Base-by-base conservation (phyloP, 2,888 invertebrate genomes). In the Heliconius aoede region DNA sequence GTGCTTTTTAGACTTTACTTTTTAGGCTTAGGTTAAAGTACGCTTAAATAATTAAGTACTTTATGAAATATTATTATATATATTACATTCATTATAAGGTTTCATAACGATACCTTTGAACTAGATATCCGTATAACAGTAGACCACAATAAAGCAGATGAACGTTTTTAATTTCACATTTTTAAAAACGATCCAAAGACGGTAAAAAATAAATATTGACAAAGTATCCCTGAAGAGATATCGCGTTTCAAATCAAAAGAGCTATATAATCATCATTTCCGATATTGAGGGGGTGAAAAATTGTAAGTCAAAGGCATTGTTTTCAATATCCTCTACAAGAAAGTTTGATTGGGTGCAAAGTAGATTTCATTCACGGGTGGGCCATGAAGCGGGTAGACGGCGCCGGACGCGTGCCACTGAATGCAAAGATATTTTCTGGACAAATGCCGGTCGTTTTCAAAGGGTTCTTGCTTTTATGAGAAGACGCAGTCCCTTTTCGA, bases 271-370 rank as follows among this genome's bases (percentile, higher is more conserved):
- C 88, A 82, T 83, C 85, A 85, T 89, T 91, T 91, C 32, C n/a
- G 69, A 32, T 84, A 72, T 30, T 30, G 60, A 40, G 28, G 85
- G 86, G 85, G 87, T 88, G 61, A 90, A 88, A 91, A 91, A 91
- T 92, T 90, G 90, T 87, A 88, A 91, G 88, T 90, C 91, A 91
- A 91, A 92, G 91, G 89, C 87, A 92, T 93, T 94, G 93, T 94
- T 93, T 94, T 91, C 93, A 92, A 93, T 92, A 91, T 91, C 90
- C 83, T 80, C 83, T 86, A 88, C 88, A 88, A 92, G 88, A 90
- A 92, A 92, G 88, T 93, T 93, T 93, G 93, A 93, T 93, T 91
- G 90, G 88, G 91, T 90, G 90, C 92, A 92, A 93, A 93, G 94
- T 93, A 91, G 90, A 90, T 89, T 92, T 94, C 91, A 93, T 92